Percentiles rank a stretch among this genome's conserved stretches.
Conservation (phyloP, 1,140 invertebrate genomes). For the Coelopa frigida region DNA sequence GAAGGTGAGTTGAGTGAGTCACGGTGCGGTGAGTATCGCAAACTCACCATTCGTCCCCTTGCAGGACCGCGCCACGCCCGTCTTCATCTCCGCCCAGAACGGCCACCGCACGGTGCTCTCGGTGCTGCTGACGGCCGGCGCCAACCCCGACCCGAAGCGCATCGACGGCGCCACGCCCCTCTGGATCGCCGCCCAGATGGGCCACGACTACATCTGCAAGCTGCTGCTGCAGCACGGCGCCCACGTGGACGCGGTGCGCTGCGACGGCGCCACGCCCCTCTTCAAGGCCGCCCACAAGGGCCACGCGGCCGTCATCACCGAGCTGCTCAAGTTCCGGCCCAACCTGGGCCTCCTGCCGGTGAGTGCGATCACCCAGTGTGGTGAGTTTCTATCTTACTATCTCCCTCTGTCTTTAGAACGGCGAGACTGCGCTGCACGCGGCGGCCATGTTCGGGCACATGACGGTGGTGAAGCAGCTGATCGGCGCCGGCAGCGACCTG, state of each 20-base stretch:
- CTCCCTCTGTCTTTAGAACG: constrained; percentile 60
- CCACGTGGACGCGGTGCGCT: constrained; percentile 69
- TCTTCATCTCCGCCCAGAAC: constrained; percentile 87
- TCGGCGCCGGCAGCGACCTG: constrained; percentile 64
- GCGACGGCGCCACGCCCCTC: constrained; percentile 83
- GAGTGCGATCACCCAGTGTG: constrained; percentile 34
- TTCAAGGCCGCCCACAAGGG: constrained; percentile 93
- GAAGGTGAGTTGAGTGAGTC: constrained; percentile 55
- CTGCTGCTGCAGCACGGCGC: constrained; percentile 70
- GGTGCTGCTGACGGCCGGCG: constrained; percentile 61
- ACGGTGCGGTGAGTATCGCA: background rate
- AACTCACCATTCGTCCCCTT: constrained; percentile 8
- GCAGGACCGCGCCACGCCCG: constrained; percentile 79
- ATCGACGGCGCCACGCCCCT: constrained; percentile 80
- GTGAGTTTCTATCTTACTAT: constrained; percentile 1
- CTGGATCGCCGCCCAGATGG: constrained; percentile 92
- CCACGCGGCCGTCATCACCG: constrained; percentile 74
- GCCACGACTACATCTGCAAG: constrained; percentile 73
- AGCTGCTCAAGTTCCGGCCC: constrained; percentile 76
- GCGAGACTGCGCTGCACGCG: constrained; percentile 81
- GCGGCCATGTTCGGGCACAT: constrained; percentile 82
- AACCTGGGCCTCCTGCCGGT: constrained; percentile 73
- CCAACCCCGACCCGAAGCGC: constrained; percentile 60
- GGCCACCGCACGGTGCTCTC: constrained; percentile 71
- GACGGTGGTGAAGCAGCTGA: constrained; percentile 67